Base-by-base conservation (phyloP, 2,888 invertebrate genomes). In the Linnaemya vulpina region DNA sequence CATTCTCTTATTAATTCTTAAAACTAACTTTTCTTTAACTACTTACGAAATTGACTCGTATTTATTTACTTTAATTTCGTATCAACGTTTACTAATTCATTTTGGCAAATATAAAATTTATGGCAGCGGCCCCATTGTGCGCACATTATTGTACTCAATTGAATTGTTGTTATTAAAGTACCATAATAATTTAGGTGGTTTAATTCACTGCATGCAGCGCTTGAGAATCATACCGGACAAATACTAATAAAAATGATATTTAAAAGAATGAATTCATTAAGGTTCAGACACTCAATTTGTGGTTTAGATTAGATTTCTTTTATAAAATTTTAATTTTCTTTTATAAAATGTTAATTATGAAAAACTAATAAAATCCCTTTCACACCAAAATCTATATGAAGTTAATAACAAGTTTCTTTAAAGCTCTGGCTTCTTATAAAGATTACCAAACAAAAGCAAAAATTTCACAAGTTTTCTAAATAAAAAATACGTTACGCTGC, bases 401-500 rank as follows among this genome's bases (percentile, higher is more conserved):
- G n/a, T n/a, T n/a, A n/a, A n/a, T n/a, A 70, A 55, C 25, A 11
- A 22, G 25, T 63, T 63, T 49, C 25, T 74, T 74, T 17, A 25
- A 63, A 53, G 1, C 17, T 40, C 55, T 62, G 49, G 3, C 17
- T 25, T 35, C 8, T 9, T 17, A 55, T 15, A 25, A 60, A 35
- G 38, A 4, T 65, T 30, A 43, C 30, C 20, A 76, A 17, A 38
- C 22, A 46, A 43, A 11, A 30, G 35, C 22, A 30, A 46, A 2
- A 5, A 40, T 55, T 43, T 53, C 9, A 15, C 38, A 75, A 3
- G 67, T 67, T 30, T 55, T 25, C 25, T 22, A 51, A 74, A 73
- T 49, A 20, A 60, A 63, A 74, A 38, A 63, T 40, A 15, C 15
- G 46, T 73, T 73, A 73, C 62, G 17, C 65, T 25, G 15, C 53